phyloP scores from a whole-genome alignment of 2,797 vertebrate species.

The Neopelma chrysocephalum region DNA sequence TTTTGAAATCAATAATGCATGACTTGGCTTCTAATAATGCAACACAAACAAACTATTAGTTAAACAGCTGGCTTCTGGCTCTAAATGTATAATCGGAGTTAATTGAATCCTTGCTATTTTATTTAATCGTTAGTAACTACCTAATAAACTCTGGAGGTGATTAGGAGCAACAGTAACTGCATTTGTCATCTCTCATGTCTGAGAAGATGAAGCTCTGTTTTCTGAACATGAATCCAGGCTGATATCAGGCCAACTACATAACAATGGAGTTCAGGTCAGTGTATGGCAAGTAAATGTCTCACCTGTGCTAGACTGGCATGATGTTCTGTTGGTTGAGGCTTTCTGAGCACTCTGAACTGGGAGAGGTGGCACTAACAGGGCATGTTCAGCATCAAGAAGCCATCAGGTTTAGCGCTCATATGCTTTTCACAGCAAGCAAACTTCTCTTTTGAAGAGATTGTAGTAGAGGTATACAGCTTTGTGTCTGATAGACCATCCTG shows the following conservation, averaged over 20 bases:
- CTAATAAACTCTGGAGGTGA: slow-evolving; percentile 67
- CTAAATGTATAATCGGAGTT: slow-evolving; percentile 59
- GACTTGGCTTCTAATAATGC: slow-evolving; percentile 61
- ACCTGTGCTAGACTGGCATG: neutral
- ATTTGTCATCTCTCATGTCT: slow-evolving; percentile 41
- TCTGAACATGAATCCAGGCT: neutral
- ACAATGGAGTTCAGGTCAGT: neutral
- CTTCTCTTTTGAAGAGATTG: neutral
- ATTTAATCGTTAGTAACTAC: slow-evolving; percentile 69
- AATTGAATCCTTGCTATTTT: slow-evolving; percentile 73
- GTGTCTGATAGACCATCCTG: neutral
- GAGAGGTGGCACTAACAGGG: neutral
- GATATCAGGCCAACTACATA: neutral
- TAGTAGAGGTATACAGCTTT: neutral
- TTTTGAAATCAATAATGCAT: slow-evolving; percentile 67
- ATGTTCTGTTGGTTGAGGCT: neutral
- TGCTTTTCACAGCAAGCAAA: neutral
- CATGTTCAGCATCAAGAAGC: neutral
- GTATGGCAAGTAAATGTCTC: neutral
- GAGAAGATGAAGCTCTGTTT: slow-evolving; percentile 29
- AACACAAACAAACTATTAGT: slow-evolving; percentile 62
- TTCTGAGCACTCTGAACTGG: neutral
- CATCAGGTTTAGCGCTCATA: neutral
- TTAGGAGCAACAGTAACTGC: slow-evolving; percentile 53
- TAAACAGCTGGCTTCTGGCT: slow-evolving; percentile 68